These are phyloP conservation scores for Pseudochirops cupreus DNA, from an alignment of 2,797 vertebrate species.

Conservation along the genomic window DNA sequence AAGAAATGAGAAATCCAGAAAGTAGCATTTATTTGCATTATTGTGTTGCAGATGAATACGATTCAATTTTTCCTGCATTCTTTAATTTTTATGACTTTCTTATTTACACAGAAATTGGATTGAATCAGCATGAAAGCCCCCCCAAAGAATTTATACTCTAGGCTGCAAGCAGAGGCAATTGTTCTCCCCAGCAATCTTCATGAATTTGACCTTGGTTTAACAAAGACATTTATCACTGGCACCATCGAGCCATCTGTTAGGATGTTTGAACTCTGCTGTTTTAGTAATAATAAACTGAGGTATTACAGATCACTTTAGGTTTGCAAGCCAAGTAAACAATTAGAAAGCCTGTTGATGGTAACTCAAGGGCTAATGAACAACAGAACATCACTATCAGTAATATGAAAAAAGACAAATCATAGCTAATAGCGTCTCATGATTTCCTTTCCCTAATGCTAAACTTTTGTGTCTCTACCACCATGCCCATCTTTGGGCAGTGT, in stretches of 20 bases:
- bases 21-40: slow-evolving; percentile 54
- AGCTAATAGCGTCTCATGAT: not conserved
- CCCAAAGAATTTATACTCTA: slow-evolving; percentile 36
- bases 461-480: accelerated
- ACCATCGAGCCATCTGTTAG: slow-evolving; percentile 68
- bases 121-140: slow-evolving; percentile 12
- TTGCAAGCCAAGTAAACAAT: slow-evolving; percentile 76
- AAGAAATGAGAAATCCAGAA: slow-evolving; percentile 43
- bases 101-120: not conserved
- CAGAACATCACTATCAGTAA: not conserved
- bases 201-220: slow-evolving; percentile 74
- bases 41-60: slow-evolving; percentile 26
- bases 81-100: slow-evolving; percentile 55
- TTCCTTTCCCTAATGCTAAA: slow-evolving; percentile 20
- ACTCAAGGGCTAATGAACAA: slow-evolving; percentile 60
- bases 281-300: slow-evolving; percentile 70
- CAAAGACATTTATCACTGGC: slow-evolving; percentile 76
- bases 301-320: slow-evolving; percentile 75
- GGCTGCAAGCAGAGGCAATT: not conserved
- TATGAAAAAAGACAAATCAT: slow-evolving; percentile 59
- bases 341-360: slow-evolving; percentile 75
- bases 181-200: slow-evolving; percentile 52
- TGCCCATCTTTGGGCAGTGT: not conserved
- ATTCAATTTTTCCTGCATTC: slow-evolving; percentile 34
- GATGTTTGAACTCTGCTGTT: slow-evolving; percentile 63